Evolutionary conservation across 2,113 vertebrate genomes (phyloP).

Genomic region (Triplophysa siluroides): DNA sequence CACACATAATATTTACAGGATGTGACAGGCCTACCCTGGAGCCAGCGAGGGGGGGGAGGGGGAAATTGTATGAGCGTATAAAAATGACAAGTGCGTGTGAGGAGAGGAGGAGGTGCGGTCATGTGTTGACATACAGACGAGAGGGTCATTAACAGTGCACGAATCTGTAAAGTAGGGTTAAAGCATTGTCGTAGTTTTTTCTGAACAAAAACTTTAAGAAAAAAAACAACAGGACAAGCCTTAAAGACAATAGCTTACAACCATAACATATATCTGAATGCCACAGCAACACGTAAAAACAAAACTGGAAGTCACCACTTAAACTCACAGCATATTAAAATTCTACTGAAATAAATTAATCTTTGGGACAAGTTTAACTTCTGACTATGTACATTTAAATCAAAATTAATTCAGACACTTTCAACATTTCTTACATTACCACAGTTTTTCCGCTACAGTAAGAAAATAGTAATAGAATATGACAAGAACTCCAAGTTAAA

Average conservation of each 20-base stretch:
- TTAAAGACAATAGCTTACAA: background rate
- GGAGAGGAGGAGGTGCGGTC: conserved; percentile 6
- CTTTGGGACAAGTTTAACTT: too few species aligned
- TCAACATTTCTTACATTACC: too few species aligned
- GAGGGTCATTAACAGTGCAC: background rate
- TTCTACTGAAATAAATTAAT: too few species aligned
- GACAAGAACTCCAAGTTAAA: too few species aligned
- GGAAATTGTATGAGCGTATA: conserved; percentile 9
- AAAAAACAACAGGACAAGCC: conserved; percentile 40
- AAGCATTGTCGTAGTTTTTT: conserved; percentile 24
- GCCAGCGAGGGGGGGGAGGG: conserved; percentile 10
- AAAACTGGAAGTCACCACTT: background rate
- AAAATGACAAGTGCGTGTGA: conserved; percentile 27
- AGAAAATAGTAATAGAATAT: too few species aligned
- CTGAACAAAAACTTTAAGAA: background rate
- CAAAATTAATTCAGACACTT: too few species aligned
- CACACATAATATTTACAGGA: conserved; percentile 40
- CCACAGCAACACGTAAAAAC: too few species aligned
- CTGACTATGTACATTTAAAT: too few species aligned
- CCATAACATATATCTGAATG: too few species aligned
- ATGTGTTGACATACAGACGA: background rate
- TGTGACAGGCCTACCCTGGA: conserved; percentile 39
- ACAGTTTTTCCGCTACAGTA: too few species aligned
- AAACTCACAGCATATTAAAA: too few species aligned
- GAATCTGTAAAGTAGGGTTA: background rate